Conservation (phyloP, 2,113 vertebrate genomes). For the Strix aluco region DNA sequence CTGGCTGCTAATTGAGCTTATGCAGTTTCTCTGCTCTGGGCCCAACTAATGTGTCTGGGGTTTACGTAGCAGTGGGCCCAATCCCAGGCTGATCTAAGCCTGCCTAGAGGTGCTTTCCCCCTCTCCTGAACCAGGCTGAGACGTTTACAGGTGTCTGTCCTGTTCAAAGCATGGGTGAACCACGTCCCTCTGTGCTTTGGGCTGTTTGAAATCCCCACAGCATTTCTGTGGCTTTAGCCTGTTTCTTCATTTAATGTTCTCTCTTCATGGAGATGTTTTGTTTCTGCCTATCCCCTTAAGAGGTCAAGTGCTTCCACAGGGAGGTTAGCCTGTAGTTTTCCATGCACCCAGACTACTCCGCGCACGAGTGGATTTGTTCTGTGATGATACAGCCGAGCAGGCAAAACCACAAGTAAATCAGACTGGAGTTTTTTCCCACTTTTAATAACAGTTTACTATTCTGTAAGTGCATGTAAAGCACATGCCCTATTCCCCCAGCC, state of each 20-base stretch:
- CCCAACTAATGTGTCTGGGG: background rate
- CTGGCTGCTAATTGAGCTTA: accelerated
- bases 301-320: constrained; percentile 22
- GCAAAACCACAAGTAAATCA: constrained; percentile 36
- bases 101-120: background rate
- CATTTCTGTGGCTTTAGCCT: background rate
- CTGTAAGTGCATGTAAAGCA: constrained; percentile 56
- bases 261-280: background rate
- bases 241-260: background rate
- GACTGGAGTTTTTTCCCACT: background rate
- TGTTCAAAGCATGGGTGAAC: accelerated
- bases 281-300: background rate
- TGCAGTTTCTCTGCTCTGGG: background rate
- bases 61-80: accelerated
- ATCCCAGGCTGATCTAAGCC: background rate
- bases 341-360: background rate
- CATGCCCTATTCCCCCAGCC: constrained; percentile 34
- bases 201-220: background rate
- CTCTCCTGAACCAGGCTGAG: background rate
- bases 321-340: background rate
- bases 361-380: background rate
- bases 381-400: background rate
- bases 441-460: constrained; percentile 51
- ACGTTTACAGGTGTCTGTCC: background rate
- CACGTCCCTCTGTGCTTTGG: background rate